Percentiles rank a stretch among this genome's conserved stretches.
Evolutionary conservation across 2,888 invertebrate species (phyloP).

Genomic region (Mimachlamys varia): DNA sequence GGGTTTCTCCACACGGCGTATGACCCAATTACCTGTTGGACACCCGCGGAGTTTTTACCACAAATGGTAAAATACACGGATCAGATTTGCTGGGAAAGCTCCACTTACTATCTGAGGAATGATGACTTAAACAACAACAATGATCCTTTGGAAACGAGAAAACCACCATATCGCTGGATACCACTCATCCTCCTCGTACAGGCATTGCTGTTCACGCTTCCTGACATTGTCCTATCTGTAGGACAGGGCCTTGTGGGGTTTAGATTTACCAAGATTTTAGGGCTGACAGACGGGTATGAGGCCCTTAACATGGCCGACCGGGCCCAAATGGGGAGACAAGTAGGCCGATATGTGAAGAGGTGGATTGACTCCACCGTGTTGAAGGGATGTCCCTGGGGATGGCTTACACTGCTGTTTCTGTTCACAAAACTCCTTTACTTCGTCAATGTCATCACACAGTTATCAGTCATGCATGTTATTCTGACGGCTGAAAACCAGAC

Average conservation of each 20-base stretch:
- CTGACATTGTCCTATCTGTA: conserved; percentile 53
- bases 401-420: conserved; percentile 52
- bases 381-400: conserved; percentile 53
- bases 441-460: conserved; percentile 52
- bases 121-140: not conserved
- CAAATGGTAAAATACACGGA: conserved; percentile 17
- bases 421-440: conserved; percentile 53
- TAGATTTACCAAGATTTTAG: conserved; percentile 51
- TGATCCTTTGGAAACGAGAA: not conserved
- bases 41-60: conserved; percentile 48
- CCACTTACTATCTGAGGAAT: not conserved
- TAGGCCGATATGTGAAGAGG: conserved; percentile 52
- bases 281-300: conserved; percentile 53
- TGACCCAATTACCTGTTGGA: conserved; percentile 51
- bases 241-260: conserved; percentile 53
- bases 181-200: conserved; percentile 54
- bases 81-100: conserved; percentile 46
- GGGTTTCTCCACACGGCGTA: conserved; percentile 53
- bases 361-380: conserved; percentile 45
- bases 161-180: conserved; percentile 53
- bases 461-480: conserved; percentile 47
- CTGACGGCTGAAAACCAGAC: conserved; percentile 52
- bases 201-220: conserved; percentile 57
- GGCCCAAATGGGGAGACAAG: conserved; percentile 47
- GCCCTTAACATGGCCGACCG: conserved; percentile 47